Evolutionary conservation across 2,797 vertebrate genomes (phyloP), one percentile per base, ranked within the genome.

Genomic region (Hippopotamyrus pictus): DNA sequence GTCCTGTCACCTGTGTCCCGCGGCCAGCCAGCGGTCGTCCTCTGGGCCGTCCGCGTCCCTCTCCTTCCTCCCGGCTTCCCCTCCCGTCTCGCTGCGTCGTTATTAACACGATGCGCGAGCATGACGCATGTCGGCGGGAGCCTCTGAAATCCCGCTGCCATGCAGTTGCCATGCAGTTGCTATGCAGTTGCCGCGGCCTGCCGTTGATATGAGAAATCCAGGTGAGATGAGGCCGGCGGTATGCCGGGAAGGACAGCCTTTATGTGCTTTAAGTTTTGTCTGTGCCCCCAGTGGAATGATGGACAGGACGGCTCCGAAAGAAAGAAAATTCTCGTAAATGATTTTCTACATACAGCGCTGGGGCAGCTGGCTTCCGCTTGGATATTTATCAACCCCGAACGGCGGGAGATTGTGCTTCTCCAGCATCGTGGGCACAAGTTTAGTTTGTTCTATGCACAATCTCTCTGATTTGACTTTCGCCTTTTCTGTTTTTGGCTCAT

Each of bases 121-220:
- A 0, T 79, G 73, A 79, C 37, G 17, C 73, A n/a, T 44, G 73
- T 8, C 37, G 73, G 2, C 37, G 73, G 37, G 14, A 25, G 73
- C 33, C 73, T 79, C 17, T n/a, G 73, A 79, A 41, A 79, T 9
- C 73, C 37, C 37, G 37, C 73, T n/a, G 37, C 73, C 73, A 12
- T 79, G 41, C 73, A 79, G 73, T 79, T 79, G 37, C 73, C 73
- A 12, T 79, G 41, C 73, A 79, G 73, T 79, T 79, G 73, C 73
- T 44, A 79, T 44, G 73, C 73, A 79, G 37, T 79, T n/a, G 41
- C 1, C 3, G 19, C 37, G 2, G 41, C 37, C 73, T 19, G 33
- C 33, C 73, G 14, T 44, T 4, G 37, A 44, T 44, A 9, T 44
- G 73, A 79, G 73, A n/a, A 44, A 79, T 41, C 37, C 73, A 19